Evolutionary conservation across 2,888 invertebrate genomes (phyloP).

Genomic region (Xylota segnis): DNA sequence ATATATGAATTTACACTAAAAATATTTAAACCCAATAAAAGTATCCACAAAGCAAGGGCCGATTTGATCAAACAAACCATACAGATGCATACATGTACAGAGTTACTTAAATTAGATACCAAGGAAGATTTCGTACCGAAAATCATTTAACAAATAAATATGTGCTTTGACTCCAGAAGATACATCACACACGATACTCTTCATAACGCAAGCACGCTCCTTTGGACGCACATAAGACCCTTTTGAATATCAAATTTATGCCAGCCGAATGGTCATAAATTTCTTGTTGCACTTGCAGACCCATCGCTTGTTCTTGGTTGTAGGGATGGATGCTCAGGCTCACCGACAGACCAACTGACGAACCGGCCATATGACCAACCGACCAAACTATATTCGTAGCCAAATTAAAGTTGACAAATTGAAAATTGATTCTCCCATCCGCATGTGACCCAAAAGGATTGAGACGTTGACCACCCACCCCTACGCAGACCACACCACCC

Average conservation of each 20-base stretch:
- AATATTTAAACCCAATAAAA: constrained; percentile 47
- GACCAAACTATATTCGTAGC: constrained; percentile 44
- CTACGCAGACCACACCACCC: constrained; percentile 1
- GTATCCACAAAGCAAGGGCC: constrained; percentile 15
- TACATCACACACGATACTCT: constrained; percentile 36
- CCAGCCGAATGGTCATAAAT: constrained; percentile 47
- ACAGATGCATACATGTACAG: constrained; percentile 13
- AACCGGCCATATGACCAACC: constrained; percentile 2
- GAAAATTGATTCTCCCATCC: constrained; percentile 68
- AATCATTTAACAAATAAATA: constrained; percentile 47
- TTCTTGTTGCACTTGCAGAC: constrained; percentile 56
- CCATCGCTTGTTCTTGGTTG: constrained; percentile 19
- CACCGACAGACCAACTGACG: background rate
- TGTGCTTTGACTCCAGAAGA: constrained; percentile 22
- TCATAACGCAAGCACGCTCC: constrained; percentile 6
- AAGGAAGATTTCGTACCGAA: constrained; percentile 35
- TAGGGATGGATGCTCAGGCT: too few species aligned
- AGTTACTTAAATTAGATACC: constrained; percentile 7
- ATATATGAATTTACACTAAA: constrained; percentile 23
- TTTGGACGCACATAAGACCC: constrained; percentile 5
- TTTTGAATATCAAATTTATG: constrained; percentile 65
- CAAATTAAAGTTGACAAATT: constrained; percentile 75
- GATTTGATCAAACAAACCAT: constrained; percentile 45
- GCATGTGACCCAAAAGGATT: constrained; percentile 71
- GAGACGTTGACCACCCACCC: constrained; percentile 37